Conservation (phyloP, 2,888 invertebrate species). For the Ichneumoninae sp. region DNA sequence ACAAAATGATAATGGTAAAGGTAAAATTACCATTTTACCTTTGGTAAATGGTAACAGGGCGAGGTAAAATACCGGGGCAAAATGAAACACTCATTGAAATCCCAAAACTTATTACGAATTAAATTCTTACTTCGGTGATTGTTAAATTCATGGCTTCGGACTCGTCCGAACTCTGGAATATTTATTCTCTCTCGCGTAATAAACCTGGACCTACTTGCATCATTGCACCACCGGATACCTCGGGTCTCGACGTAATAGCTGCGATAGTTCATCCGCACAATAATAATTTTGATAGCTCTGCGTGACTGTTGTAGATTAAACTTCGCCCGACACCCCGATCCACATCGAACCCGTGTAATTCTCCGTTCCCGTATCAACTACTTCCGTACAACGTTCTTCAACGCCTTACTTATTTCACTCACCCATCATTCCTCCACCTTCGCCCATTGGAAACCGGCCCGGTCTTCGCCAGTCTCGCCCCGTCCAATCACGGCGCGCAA, state of each 20-base stretch:
- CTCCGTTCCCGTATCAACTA: constrained; percentile 47
- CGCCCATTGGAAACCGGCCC: background rate
- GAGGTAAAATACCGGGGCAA: too few relatives aligned
- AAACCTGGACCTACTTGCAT: constrained; percentile 1
- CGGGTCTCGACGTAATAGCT: constrained; percentile 50
- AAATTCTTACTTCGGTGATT: too few relatives aligned
- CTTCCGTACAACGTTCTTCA: constrained; percentile 53
- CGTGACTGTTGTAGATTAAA: constrained; percentile 60
- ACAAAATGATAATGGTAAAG: too few relatives aligned
- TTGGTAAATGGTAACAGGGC: too few relatives aligned
- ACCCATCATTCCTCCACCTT: background rate
- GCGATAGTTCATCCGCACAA: constrained; percentile 54
- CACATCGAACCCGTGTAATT: constrained; percentile 2
- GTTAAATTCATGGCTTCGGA: too few relatives aligned
- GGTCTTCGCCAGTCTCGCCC: background rate
- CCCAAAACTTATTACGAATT: too few relatives aligned
- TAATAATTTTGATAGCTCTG: constrained; percentile 46
- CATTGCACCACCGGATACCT: constrained; percentile 9
- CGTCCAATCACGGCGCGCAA: background rate
- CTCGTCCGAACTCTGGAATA: background rate
- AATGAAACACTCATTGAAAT: background rate
- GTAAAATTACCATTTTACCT: too few relatives aligned
- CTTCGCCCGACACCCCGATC: constrained; percentile 19
- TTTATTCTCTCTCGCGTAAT: background rate
- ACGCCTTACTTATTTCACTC: too few relatives aligned